A percentile compares a stretch with the other conserved stretches of the same genome.
Evolutionary conservation across 2,113 vertebrate genomes (phyloP).

Genomic region (Scomber japonicus): DNA sequence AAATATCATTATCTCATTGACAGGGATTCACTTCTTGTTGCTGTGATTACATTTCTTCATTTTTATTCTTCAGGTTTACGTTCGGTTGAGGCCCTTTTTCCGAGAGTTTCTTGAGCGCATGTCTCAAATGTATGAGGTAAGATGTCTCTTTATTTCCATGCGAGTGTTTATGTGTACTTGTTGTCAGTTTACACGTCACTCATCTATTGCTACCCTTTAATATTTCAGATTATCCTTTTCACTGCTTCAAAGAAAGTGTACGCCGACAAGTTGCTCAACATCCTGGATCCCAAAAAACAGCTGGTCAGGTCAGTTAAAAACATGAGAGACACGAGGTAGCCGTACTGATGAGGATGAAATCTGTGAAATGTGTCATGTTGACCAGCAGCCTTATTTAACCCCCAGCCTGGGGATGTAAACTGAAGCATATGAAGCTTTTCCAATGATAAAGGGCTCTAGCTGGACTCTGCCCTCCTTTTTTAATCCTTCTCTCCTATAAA

Average conservation of each 20-base stretch:
- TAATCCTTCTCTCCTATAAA: too few relatives aligned
- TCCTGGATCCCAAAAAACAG: constrained; percentile 98
- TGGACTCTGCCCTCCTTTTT: too few relatives aligned
- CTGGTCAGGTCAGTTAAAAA: constrained; percentile 92
- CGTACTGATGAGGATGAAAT: not conserved
- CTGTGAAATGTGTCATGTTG: too few relatives aligned
- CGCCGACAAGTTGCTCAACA: constrained; percentile 98
- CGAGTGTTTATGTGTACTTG: not conserved
- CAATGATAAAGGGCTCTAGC: too few relatives aligned
- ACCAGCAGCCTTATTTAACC: too few relatives aligned
- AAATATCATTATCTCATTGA: not conserved
- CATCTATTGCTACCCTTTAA: not conserved
- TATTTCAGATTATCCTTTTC: constrained; percentile 96
- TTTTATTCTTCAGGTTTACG: constrained; percentile 89
- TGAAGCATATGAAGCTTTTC: too few relatives aligned
- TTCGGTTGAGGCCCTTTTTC: constrained; percentile 97
- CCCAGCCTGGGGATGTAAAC: too few relatives aligned
- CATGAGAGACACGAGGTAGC: not conserved
- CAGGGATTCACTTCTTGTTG: not conserved
- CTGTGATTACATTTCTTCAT: not conserved
- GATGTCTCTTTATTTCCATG: not conserved
- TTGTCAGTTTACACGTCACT: not conserved
- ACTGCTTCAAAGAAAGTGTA: constrained; percentile 99
- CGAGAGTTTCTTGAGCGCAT: constrained; percentile 98
- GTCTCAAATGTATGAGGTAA: constrained; percentile 99